Evolutionary conservation across 2,888 invertebrate genomes (phyloP), one percentile per base, ranked within the genome.

Genomic region (Agonopterix subpropinquella): DNA sequence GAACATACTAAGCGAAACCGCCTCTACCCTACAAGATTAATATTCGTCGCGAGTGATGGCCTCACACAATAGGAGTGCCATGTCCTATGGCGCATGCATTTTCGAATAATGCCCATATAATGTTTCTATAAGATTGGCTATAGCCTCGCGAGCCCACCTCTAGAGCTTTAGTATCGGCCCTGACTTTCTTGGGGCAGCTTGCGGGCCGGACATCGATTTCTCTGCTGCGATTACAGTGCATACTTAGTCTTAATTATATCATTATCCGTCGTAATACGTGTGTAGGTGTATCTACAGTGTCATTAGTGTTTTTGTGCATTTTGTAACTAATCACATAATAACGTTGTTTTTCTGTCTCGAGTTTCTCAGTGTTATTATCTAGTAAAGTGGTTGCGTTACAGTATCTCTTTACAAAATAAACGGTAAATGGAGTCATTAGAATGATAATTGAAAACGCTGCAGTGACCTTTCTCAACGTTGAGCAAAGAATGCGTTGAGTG

Each of bases 71-170:
- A 73, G 82, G 65, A 68, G 70, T 70, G 74, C 70, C 61, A 59
- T 62, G 53, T 64, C 70, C 74, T 75, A 75, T 77, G 72, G 78
- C 82, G 84, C 83, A 80, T 85, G 85, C 81, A 85, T 87, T 84
- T 83, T 77, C 78, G 78, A 77, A 83, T 86, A 88, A 87, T 84
- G 77, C 79, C 87, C 86, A 84, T 88, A 85, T 81, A 80, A 84
- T 81, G 84, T 77, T 82, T 69, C 78, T 78, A 84, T 83, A 76
- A 81, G 79, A 85, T 84, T 78, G 83, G 70, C 76, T 77, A 65
- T 68, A 73, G 67, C 28, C 7, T 28, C 28, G 28, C 28, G 28
- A 1, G 80, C 60, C 62, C 62, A 67, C 72, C 76, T 76, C 66
- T 65, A 57, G 58, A 57, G 69, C 67, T 73, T 28, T 75, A 83